Percentiles rank a stretch among this genome's conserved stretches.
These are phyloP conservation scores for Notarius lentiginosus DNA, from an alignment of 2,113 vertebrate genomes.

Conservation along the genomic window DNA sequence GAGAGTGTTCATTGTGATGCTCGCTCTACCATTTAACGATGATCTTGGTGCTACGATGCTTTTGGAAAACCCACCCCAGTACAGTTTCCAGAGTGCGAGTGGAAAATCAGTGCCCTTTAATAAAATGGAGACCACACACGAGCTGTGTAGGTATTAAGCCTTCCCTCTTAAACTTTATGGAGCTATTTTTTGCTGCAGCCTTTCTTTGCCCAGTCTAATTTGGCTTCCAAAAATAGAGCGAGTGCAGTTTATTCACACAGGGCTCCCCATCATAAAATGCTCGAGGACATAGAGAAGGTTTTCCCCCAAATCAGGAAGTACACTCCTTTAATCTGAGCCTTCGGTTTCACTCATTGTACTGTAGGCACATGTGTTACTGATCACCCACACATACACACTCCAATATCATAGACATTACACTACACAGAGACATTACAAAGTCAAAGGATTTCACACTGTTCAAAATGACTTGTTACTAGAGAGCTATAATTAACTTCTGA, in stretches of 20 bases:
- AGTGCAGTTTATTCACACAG: constrained; percentile 58
- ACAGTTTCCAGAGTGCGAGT: constrained; percentile 71
- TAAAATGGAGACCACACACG: constrained; percentile 77
- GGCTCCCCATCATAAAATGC: constrained; percentile 63
- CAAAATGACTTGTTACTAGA: constrained; percentile 58
- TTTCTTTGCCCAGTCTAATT: constrained; percentile 65
- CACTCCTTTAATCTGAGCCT: background rate
- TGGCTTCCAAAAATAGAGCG: constrained; percentile 71
- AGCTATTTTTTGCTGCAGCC: constrained; percentile 75
- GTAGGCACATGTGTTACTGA: constrained; percentile 46
- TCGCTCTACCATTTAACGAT: too few relatives aligned
- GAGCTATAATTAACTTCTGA: constrained; percentile 64
- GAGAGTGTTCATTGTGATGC: too few relatives aligned
- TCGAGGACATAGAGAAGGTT: constrained; percentile 10
- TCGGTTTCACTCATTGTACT: background rate
- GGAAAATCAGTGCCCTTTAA: constrained; percentile 75
- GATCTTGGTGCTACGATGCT: too few relatives aligned
- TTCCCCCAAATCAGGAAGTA: constrained; percentile 12
- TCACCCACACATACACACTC: background rate
- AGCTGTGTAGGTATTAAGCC: constrained; percentile 71
- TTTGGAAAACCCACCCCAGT: background rate
- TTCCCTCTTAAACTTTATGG: constrained; percentile 78
- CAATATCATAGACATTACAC: constrained; percentile 5
- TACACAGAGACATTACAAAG: background rate
- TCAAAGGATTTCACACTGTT: background rate